Evolutionary conservation across 2,113 vertebrate genomes (phyloP).

Genomic region (Eupsittula cactorum): DNA sequence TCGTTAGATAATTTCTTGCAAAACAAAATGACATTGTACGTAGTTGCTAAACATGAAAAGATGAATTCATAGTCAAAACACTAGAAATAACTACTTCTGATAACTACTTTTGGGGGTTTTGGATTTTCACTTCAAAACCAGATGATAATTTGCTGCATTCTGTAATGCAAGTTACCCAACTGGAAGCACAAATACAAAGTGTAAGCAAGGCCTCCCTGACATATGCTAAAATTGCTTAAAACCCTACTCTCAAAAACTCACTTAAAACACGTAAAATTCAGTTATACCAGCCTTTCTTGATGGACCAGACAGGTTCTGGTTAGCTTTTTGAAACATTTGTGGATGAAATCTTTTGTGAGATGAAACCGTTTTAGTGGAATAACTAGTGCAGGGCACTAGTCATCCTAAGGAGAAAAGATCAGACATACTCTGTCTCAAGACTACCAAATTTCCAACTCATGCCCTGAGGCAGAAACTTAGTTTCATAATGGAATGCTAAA

Average conservation of each 20-base stretch:
- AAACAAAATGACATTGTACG: background rate
- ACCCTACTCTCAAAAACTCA: background rate
- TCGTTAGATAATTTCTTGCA: background rate
- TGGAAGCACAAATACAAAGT: accelerated
- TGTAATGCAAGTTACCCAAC: background rate
- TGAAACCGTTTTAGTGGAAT: accelerated
- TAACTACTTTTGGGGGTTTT: accelerated
- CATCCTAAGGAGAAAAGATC: background rate
- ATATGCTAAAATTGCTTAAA: background rate
- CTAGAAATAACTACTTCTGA: background rate
- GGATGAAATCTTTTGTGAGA: background rate
- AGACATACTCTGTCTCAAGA: background rate
- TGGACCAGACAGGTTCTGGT: background rate
- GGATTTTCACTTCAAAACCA: background rate
- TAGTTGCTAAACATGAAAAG: background rate
- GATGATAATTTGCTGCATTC: background rate
- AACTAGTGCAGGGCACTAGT: background rate
- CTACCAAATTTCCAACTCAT: background rate
- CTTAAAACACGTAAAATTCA: background rate
- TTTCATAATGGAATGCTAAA: background rate
- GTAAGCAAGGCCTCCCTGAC: background rate
- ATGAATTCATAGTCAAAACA: background rate
- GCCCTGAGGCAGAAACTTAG: background rate
- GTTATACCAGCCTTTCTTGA: background rate
- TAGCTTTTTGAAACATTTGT: background rate